Base-by-base conservation (phyloP, 1,140 invertebrate genomes). In the Cyclargus thomasi region DNA sequence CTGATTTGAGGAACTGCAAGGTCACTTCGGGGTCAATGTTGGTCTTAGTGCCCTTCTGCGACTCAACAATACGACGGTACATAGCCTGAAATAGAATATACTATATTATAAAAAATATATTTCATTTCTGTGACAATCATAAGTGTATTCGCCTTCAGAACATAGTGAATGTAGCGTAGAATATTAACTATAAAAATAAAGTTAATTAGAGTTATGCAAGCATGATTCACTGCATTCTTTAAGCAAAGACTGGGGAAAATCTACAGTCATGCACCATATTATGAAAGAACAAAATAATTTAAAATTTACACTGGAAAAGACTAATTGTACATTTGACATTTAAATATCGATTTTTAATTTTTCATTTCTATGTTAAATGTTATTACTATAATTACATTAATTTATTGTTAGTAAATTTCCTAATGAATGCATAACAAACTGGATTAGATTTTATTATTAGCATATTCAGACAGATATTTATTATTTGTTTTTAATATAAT, bases 1-100 rank as follows among this genome's bases (percentile, higher is more conserved):
- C 96, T 67, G 96, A 97, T 88, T 97, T 97, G 65, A 97, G 92
- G 88, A 97, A 97, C 82, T 96, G 95, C 74, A 97, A 87, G 7
- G 95, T 97, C 69, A 97, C 94, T 90, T 97, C 96, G 55, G 96
- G 95, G 91, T 97, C 96, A 55, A 96, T 93, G 72, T 92, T 92
- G 74, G 91, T 93, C 78, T 93, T 93, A 75, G 79, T 93, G 77
- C 92, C 93, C 73, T 88, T 90, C 83, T 94, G 94, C 39, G 94
- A 93, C 86, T 96, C 95, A 73, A 96, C 90, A 76, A 96, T 92
- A 73, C 94, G 94, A 75, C 95, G 92, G 83, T 96, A 96, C 93
- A 96, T 95, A 72, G 95, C 95, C 95, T 96, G 91, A 47, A 92
- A 92, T 62, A 75, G 76, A 67, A 67, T 75, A 59, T 16, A 16